Evolutionary conservation across 2,113 vertebrate genomes (phyloP).

Genomic region (Anoura caudifer): DNA sequence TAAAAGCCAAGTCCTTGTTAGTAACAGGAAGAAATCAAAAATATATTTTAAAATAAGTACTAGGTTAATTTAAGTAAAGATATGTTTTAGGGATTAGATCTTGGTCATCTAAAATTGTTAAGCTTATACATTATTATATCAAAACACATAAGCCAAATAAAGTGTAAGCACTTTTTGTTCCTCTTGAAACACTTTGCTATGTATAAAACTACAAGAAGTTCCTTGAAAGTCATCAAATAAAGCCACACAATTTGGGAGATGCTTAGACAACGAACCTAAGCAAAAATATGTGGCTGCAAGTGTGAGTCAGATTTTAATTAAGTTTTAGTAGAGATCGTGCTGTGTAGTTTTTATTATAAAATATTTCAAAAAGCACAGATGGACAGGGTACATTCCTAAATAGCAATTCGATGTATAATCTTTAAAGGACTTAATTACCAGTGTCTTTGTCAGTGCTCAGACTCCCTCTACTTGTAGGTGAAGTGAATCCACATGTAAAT

Average conservation of each 20-base stretch:
- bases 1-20: conserved; percentile 47
- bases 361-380: neutral
- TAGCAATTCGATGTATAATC: neutral
- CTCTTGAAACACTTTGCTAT: conserved; percentile 12
- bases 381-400: neutral
- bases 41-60: neutral
- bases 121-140: conserved; percentile 5
- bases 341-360: conserved; percentile 27
- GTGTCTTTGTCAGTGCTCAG: conserved; percentile 88
- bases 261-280: neutral
- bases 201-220: neutral
- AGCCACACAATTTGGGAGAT: neutral
- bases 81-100: neutral
- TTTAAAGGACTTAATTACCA: conserved; percentile 76
- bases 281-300: neutral
- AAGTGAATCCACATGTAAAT: conserved; percentile 82
- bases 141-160: conserved; percentile 25
- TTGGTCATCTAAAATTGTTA: conserved; percentile 27
- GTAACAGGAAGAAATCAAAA: neutral
- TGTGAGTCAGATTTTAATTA: neutral
- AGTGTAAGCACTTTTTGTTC: neutral
- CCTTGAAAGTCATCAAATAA: conserved; percentile 25
- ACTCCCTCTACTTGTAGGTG: conserved; percentile 87
- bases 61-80: neutral
- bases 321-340: neutral